Conservation (phyloP, 2,797 vertebrate species). For the Acropternis orthonyx region DNA sequence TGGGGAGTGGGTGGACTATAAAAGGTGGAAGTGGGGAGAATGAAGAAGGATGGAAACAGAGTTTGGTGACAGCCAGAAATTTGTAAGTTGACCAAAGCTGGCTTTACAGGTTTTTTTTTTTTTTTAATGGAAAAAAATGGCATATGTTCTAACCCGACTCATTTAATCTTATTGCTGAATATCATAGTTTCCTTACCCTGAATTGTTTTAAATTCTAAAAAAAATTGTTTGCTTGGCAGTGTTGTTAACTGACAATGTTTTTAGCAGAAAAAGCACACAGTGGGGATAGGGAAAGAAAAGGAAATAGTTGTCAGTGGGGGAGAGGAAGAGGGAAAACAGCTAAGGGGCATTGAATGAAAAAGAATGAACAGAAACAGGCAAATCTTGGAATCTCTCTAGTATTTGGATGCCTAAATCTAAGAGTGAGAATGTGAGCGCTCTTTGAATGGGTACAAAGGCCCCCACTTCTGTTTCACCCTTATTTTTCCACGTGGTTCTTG, state of each 20-base stretch:
- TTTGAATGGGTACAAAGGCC: background rate
- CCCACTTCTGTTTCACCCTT: background rate
- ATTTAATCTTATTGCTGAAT: background rate
- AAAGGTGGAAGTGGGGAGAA: background rate
- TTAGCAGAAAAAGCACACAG: slow-evolving; percentile 2
- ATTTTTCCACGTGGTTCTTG: background rate
- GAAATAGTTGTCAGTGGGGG: background rate
- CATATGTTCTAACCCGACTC: background rate
- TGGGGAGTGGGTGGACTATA: background rate
- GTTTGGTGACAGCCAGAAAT: background rate
- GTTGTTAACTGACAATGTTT: background rate
- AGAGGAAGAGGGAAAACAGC: slow-evolving; percentile 6
- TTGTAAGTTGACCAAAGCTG: background rate
- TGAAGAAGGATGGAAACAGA: background rate
- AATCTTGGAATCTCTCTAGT: background rate
- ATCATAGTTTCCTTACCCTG: background rate
- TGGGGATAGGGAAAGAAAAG: background rate
- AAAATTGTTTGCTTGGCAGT: background rate
- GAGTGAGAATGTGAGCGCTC: background rate
- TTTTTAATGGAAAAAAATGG: background rate
- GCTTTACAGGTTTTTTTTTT: background rate
- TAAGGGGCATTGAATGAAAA: background rate
- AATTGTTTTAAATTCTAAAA: background rate
- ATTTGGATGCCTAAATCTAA: background rate
- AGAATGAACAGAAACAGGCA: background rate